phyloP scores from a whole-genome alignment of 2,888 invertebrate genomes.

The Cyclophora albipunctata region DNA sequence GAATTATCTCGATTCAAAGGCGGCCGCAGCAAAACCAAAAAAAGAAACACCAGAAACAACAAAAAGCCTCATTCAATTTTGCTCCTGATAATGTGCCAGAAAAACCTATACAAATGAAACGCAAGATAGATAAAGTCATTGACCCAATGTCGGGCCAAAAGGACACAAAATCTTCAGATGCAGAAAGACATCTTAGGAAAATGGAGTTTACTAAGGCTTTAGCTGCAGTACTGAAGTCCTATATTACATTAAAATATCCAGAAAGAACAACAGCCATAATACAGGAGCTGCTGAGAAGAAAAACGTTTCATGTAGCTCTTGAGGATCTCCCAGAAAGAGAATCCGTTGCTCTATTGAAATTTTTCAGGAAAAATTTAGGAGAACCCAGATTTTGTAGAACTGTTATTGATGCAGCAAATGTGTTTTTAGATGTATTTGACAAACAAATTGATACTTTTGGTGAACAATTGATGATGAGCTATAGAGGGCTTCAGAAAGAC shows the following conservation, averaged over 20 bases:
- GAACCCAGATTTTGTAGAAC: conserved; percentile 84
- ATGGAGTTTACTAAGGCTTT: conserved; percentile 90
- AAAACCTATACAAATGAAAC: not conserved
- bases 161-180: conserved; percentile 63
- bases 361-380: conserved; percentile 83
- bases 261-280: conserved; percentile 86
- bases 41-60: conserved; percentile 11
- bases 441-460: conserved; percentile 77
- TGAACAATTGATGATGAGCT: conserved; percentile 76
- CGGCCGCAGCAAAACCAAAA: conserved; percentile 76
- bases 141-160: conserved; percentile 35
- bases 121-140: conserved; percentile 29
- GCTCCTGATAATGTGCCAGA: conserved; percentile 61
- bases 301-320: conserved; percentile 84
- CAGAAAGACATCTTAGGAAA: conserved; percentile 83
- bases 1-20: conserved; percentile 89
- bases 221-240: conserved; percentile 78
- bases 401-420: conserved; percentile 82
- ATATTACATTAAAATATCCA: conserved; percentile 79
- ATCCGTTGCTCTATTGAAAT: conserved; percentile 80
- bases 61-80: conserved; percentile 63
- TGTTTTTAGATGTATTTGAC: conserved; percentile 85
- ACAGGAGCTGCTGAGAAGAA: conserved; percentile 90
- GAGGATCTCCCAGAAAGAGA: conserved; percentile 81
- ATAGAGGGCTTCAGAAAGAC: conserved; percentile 76